phyloP scores from a whole-genome alignment of 2,797 vertebrate species.

The Tenualosa thibaudeaui region DNA sequence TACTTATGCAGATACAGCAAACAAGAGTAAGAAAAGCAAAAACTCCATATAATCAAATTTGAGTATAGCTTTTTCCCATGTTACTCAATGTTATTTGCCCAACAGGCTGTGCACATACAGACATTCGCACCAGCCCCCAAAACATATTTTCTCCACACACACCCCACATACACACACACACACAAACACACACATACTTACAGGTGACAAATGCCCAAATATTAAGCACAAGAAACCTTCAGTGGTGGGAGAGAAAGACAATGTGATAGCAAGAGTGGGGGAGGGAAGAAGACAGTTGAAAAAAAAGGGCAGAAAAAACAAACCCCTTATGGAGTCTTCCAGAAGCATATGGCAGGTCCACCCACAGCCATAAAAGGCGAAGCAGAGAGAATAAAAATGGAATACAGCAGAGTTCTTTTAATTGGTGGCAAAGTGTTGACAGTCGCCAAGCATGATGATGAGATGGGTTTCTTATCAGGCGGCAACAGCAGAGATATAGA shows the following conservation, averaged over 20 bases:
- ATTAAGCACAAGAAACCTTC: conserved; percentile 13
- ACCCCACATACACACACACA: neutral
- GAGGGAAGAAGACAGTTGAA: conserved; percentile 25
- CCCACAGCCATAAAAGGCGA: conserved; percentile 40
- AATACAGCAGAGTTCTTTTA: conserved; percentile 45
- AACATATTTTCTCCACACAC: neutral
- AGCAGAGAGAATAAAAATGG: conserved; percentile 39
- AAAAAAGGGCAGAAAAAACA: conserved; percentile 45
- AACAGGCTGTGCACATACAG: too few species aligned
- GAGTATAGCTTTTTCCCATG: neutral
- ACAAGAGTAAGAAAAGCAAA: neutral
- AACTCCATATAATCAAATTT: neutral
- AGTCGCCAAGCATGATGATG: conserved; percentile 35
- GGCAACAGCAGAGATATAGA: neutral
- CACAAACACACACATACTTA: neutral
- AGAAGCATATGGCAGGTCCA: conserved; percentile 57
- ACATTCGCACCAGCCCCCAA: neutral
- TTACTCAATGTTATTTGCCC: neutral
- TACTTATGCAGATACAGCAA: neutral
- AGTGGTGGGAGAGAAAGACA: conserved; percentile 10
- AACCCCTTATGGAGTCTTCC: conserved; percentile 52
- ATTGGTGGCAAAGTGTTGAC: conserved; percentile 51
- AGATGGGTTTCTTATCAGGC: conserved; percentile 21
- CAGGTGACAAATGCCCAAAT: conserved; percentile 16
- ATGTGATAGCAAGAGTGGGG: neutral